Conservation (phyloP, 1,140 invertebrate genomes). For the Pteromalus puparum region DNA sequence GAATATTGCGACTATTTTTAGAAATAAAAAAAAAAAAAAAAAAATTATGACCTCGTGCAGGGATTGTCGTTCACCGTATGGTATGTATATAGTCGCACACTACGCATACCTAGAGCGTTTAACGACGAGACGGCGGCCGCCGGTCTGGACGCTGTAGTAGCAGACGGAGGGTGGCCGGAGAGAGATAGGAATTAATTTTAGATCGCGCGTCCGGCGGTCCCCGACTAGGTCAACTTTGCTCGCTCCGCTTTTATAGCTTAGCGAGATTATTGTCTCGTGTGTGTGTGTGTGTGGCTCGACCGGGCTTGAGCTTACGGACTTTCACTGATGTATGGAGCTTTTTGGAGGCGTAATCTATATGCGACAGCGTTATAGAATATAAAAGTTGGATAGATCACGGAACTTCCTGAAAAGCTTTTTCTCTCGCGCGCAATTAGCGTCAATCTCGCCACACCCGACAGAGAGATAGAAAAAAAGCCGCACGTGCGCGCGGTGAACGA, state of each 20-base stretch:
- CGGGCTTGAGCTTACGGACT: neutral
- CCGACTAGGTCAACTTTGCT: conserved; percentile 66
- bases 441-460: neutral
- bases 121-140: neutral
- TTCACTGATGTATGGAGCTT: neutral
- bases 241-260: conserved; percentile 23
- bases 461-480: neutral
- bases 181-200: conserved; percentile 71
- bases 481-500: neutral
- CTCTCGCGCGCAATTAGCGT: neutral
- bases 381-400: neutral
- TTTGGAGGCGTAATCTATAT: no score
- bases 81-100: no score
- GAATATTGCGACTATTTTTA: no score
- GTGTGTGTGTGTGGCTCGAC: neutral
- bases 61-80: neutral
- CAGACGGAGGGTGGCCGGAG: neutral
- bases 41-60: neutral
- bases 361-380: no score
- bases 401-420: neutral
- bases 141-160: neutral
- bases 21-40: no score
- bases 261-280: neutral
- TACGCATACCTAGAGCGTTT: neutral
- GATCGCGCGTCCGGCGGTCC: conserved; percentile 69